phyloP scores from a whole-genome alignment of 2,113 vertebrate genomes.

The Circaetus cinerascens region DNA sequence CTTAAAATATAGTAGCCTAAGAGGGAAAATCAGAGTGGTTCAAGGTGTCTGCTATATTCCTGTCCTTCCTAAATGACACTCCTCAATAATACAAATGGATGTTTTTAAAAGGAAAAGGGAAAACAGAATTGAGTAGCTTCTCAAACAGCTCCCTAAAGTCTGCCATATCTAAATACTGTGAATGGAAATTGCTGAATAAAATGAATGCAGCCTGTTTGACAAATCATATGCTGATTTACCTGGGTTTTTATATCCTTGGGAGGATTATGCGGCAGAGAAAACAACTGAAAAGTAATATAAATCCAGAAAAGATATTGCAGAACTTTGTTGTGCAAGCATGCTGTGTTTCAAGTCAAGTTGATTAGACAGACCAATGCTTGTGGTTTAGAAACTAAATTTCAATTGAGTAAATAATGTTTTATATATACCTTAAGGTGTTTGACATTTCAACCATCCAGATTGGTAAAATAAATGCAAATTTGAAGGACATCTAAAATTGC shows the following conservation, averaged over 20 bases:
- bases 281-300: not conserved
- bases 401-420: not conserved
- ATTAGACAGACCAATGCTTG: not conserved
- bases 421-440: not conserved
- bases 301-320: not conserved
- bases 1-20: not conserved
- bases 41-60: not conserved
- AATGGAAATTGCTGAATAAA: not conserved
- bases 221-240: not conserved
- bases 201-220: not conserved
- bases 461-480: not conserved
- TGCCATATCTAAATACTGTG: not conserved
- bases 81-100: not conserved
- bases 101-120: not conserved
- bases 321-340: not conserved
- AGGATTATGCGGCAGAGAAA: not conserved
- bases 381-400: not conserved
- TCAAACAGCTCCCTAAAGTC: not conserved
- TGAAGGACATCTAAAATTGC: not conserved
- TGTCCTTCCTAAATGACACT: not conserved
- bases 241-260: not conserved
- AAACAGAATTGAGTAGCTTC: not conserved
- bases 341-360: rapidly evolving
- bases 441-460: not conserved
- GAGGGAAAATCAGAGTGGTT: not conserved